Base-by-base conservation (phyloP, 2,113 vertebrate genomes). In the Myocastor coypus region DNA sequence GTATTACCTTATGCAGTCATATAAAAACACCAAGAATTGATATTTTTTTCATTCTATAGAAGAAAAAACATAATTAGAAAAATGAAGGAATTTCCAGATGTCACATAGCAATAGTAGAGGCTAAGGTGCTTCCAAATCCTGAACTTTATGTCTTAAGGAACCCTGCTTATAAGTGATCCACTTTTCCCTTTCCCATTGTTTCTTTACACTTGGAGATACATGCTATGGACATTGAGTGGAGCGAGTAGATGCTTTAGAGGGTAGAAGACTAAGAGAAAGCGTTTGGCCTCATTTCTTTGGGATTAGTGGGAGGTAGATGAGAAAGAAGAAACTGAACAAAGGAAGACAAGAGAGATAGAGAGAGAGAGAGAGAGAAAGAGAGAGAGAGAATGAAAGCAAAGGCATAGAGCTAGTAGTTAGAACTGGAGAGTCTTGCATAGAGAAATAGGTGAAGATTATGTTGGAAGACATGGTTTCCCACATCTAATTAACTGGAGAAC, bases 41-140 rank as follows among this genome's bases (percentile, higher is more conserved):
- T 46, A 59, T 59, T 34, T 46, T 84, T 75, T 26, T 73, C 24
- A 46, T 93, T 94, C 80, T 89, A 87, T 26, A 92, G 68, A 87
- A 10, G 32, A 81, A 26, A 4, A 95, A 95, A 68, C 7, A 3
- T 59, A 82, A 7, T 92, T 91, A 52, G 19, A 81, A 17, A 95
- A 64, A 34, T 78, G 30, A 80, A 86, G 40, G 24, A 30, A 85
- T 52, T 90, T 87, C 16, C 20, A 42, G 26, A 13, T 14, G 7
- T 69, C 30, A 89, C 1, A 61, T 0, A 90, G 55, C 8, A 84
- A 1, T 92, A 87, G 32, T 28, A 87, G 40, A 87, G 22, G 6
- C n/a, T 71, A 8, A 59, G 34, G 1, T n/a, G 42, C 32, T 92
- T 8, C 17, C 80, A 96, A 84, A 42, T 22, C 69, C 17, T 52